These are phyloP conservation scores for Oreochromis aureus DNA, from an alignment of 2,113 vertebrate species.

Conservation along the genomic window DNA sequence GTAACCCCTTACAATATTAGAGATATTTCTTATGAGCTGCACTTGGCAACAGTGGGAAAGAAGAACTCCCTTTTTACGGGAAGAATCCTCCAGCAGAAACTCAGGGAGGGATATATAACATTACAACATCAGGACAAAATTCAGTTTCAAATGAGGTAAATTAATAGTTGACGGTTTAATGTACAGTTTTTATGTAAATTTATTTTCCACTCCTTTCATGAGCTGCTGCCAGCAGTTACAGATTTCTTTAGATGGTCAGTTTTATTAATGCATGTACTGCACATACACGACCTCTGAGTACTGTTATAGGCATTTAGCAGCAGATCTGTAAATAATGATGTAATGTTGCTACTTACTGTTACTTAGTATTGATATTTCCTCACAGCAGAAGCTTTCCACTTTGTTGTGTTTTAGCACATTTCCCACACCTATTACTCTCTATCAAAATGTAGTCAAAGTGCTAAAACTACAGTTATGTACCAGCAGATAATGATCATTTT, in stretches of 20 bases:
- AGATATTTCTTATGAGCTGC: background rate
- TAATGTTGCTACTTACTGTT: background rate
- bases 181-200: background rate
- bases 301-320: background rate
- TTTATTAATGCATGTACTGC: background rate
- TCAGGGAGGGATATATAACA: rapidly evolving
- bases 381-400: background rate
- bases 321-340: background rate
- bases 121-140: background rate
- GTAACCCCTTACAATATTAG: background rate
- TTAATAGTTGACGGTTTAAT: background rate
- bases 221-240: background rate
- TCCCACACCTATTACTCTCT: background rate
- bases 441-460: background rate
- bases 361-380: background rate
- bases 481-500: background rate
- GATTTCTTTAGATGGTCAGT: background rate
- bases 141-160: background rate
- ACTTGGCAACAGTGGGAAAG: background rate
- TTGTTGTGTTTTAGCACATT: background rate
- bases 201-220: background rate
- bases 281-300: background rate
- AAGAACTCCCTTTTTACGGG: background rate
- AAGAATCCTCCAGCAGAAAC: background rate
- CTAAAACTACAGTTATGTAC: background rate